Evolutionary conservation across 2,113 vertebrate genomes (phyloP), one percentile per base, ranked within the genome.

Genomic region (Percina caprodes): DNA sequence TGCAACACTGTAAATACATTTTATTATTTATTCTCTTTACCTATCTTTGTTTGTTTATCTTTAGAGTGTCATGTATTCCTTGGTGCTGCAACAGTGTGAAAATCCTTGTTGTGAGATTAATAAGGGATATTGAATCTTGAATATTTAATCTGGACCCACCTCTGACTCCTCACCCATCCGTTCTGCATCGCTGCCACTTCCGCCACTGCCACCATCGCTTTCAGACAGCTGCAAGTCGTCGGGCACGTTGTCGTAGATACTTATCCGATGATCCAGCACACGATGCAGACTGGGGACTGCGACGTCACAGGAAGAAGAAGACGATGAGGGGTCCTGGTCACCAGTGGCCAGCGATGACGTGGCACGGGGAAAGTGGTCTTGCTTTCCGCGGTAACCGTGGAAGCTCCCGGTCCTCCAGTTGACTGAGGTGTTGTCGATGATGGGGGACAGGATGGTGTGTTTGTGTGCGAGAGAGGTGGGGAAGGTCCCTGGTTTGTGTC

Each of bases 401-500:
- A 97, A 97, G 63, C 96, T 97, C 61, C 96, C 97, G 0, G 96
- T 97, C 84, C 96, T 93, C 96, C 96, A 97, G 91, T 94, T 96
- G 74, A 96, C 84, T 0, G 94, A 94, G 42, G 93, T 92, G 85
- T 60, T 85, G 79, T 96, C 93, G 18, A 82, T 56, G 84, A 82
- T 30, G 63, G 86, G 69, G 55, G 85, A 68, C 26, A 88, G 39
- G 67, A 62, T 7, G 65, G 58, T 1, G 5, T 84, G 89, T 55
- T 92, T 93, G 16, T 95, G 94, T 0, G 89, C 87, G 14, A 97
- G 96, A 3, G 90, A 93, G 65, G 89, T 95, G 46, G 97, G 97
- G 88, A 98, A 98, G 2, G 97, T 97, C 19, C 97, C 97, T 4
- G 96, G 96, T 82, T 97, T 97, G 86, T 97, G 96, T 66, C 95